phyloP scores from a whole-genome alignment of 2,797 vertebrate genomes.

The Molossus molossus region DNA sequence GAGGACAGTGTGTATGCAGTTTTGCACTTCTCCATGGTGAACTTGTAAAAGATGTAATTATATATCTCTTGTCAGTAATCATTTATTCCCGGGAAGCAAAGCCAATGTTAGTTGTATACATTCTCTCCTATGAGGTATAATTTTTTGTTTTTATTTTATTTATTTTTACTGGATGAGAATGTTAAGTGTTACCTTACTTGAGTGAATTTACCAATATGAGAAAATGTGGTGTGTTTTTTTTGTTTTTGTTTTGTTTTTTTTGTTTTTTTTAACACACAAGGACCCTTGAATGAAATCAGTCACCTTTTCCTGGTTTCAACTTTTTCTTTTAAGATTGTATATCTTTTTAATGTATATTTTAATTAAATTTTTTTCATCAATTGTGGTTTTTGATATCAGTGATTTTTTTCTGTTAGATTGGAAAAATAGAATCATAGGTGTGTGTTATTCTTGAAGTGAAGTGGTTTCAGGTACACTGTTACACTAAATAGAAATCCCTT shows the following conservation, averaged over 20 bases:
- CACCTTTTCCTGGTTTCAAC: neutral
- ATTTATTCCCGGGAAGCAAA: conserved; percentile 31
- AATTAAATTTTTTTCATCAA: neutral
- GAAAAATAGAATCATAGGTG: neutral
- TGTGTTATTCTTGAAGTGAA: conserved; percentile 28
- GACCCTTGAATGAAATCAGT: conserved; percentile 26
- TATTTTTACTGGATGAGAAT: conserved; percentile 27
- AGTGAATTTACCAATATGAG: conserved; percentile 29
- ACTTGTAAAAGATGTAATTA: conserved; percentile 23
- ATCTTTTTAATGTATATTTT: neutral
- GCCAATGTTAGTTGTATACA: neutral
- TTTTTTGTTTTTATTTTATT: neutral
- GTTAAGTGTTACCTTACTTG: conserved; percentile 37
- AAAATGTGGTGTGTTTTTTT: neutral
- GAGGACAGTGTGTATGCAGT: neutral
- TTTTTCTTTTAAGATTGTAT: neutral
- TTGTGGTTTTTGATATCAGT: conserved; percentile 2
- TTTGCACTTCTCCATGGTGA: neutral
- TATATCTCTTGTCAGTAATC: neutral
- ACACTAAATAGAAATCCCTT: conserved; percentile 23
- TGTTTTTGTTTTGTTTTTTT: too few relatives aligned
- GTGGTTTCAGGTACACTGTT: neutral
- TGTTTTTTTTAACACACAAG: conserved; percentile 2
- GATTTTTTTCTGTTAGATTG: conserved; percentile 6
- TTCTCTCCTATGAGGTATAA: neutral